Evolutionary conservation across 2,797 vertebrate species (phyloP), one percentile per base, ranked within the genome.

Genomic region (Lateolabrax maculatus): DNA sequence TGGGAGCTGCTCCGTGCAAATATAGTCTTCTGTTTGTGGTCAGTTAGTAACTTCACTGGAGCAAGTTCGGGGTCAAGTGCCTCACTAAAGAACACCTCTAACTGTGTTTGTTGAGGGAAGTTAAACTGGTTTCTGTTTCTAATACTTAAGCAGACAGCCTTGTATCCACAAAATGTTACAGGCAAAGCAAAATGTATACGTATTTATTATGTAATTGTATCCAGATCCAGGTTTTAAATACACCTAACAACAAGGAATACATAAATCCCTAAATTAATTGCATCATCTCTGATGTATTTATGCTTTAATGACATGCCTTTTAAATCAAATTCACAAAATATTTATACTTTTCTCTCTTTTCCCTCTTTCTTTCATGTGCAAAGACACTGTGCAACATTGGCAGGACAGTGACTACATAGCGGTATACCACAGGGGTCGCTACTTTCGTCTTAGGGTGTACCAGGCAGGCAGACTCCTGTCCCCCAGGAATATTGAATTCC

Each of bases 391-490:
- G 51, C 94, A 94, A 37, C 97, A 98, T 70, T 95, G 95, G 83
- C 90, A 93, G 41, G 96, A 98, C 92, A 98, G 97, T 37, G 94
- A 95, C 69, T 96, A 97, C 9, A 86, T 98, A 27, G 96, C 90
- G 0, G 96, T 97, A 2, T 95, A 96, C 87, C 97, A 98, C 90
- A 94, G 87, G 25, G 97, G 97, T 12, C 96, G 97, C 36, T 97
- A 95, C 90, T 98, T 96, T 78, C 95, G 95, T 1, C 92, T 98
- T 25, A 93, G 86, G 77, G 92, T 97, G 29, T 97, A 98, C 87
- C 91, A 94, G 8, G 94, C 95, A 0, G 96, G 96, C 51, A 91
- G 94, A 64, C 93, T 98, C 53, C 95, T 98, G 21, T 93, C 91
- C 3, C 97, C 97, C 0, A 84, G 96, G 11, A 97, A 97, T 84